These are phyloP conservation scores for Thunnus albacares DNA, from an alignment of 2,797 vertebrate genomes.

Conservation along the genomic window DNA sequence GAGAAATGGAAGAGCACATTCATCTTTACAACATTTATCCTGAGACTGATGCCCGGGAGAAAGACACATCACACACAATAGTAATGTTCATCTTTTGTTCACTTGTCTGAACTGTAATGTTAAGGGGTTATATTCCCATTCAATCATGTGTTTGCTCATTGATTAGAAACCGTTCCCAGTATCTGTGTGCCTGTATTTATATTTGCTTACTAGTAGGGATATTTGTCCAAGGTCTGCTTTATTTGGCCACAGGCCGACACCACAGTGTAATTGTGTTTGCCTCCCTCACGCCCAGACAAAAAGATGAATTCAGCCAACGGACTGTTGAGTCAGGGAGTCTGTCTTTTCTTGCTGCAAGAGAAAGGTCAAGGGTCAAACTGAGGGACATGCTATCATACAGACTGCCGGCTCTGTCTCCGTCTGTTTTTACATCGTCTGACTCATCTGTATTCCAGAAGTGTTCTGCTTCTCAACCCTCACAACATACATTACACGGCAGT, in stretches of 20 bases:
- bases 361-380: slow-evolving; percentile 61
- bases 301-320: slow-evolving; percentile 60
- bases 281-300: slow-evolving; percentile 36
- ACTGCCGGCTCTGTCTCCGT: slow-evolving; percentile 10
- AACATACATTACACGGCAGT: background rate
- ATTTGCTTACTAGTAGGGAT: slow-evolving; percentile 37
- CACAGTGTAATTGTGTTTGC: slow-evolving; percentile 63
- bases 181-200: slow-evolving; percentile 28
- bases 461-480: slow-evolving; percentile 14
- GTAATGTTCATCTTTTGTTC: background rate
- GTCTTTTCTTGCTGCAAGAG: slow-evolving; percentile 47
- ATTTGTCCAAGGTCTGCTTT: slow-evolving; percentile 54
- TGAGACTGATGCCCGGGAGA: background rate
- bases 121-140: slow-evolving; percentile 30
- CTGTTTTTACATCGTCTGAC: background rate
- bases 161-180: slow-evolving; percentile 47
- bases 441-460: slow-evolving; percentile 23
- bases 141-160: slow-evolving; percentile 49
- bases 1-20: background rate
- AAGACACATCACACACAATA: slow-evolving; percentile 1
- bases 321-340: slow-evolving; percentile 40
- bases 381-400: slow-evolving; percentile 35
- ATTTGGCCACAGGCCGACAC: slow-evolving; percentile 53
- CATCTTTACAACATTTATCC: background rate
- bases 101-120: slow-evolving; percentile 25